Evolutionary conservation across 2,888 invertebrate genomes (phyloP).

Genomic region (Drosophila hawaiiensis): DNA sequence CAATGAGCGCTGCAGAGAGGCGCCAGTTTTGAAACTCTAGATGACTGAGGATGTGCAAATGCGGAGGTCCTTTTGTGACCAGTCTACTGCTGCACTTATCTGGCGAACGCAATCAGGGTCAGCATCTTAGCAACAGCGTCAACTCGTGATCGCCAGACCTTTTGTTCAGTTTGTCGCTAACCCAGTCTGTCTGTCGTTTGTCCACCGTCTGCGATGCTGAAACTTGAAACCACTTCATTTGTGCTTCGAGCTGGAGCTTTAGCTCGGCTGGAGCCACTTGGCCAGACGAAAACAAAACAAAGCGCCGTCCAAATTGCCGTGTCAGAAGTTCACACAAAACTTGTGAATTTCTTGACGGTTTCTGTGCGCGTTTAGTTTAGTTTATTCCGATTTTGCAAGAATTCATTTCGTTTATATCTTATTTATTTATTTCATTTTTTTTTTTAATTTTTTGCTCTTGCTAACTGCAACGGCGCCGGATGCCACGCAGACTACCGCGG

Average conservation of each 20-base stretch:
- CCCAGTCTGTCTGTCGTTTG: conserved; percentile 5
- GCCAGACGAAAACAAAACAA: conserved; percentile 27
- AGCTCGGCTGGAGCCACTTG: conserved; percentile 27
- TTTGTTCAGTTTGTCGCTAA: conserved; percentile 29
- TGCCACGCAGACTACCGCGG: conserved; percentile 52
- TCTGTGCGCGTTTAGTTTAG: conserved; percentile 18
- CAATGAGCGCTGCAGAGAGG: conserved; percentile 19
- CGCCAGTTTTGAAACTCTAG: conserved; percentile 49
- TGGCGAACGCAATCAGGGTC: conserved; percentile 45
- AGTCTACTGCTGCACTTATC: conserved; percentile 40
- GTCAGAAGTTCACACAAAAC: conserved; percentile 76
- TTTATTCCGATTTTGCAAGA: conserved; percentile 1
- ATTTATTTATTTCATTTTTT: neutral
- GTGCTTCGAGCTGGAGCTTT: conserved; percentile 29
- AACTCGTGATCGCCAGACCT: conserved; percentile 49
- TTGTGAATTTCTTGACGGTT: conserved; percentile 61
- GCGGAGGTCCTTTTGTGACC: conserved; percentile 32
- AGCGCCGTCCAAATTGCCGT: conserved; percentile 45
- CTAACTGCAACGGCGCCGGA: conserved; percentile 57
- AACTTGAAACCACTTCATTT: conserved; percentile 72
- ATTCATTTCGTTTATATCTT: neutral
- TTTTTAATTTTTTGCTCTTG: neutral
- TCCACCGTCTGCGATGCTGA: conserved; percentile 39
- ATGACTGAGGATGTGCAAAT: conserved; percentile 24
- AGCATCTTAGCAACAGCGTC: conserved; percentile 27